phyloP scores from a whole-genome alignment of 2,797 vertebrate genomes.

The Helostoma temminkii region DNA sequence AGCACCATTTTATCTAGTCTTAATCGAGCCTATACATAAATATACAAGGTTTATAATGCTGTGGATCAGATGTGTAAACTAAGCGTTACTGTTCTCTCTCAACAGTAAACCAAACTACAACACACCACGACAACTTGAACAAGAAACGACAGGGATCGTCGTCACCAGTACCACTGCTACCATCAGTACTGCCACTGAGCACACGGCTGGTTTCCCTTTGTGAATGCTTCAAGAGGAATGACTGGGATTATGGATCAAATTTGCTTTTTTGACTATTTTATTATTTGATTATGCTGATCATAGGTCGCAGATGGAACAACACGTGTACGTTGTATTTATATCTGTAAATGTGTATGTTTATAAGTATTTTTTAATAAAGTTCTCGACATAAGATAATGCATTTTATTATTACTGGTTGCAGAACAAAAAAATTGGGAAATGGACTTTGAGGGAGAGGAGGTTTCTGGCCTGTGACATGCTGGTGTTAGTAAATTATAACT shows the following conservation, averaged over 20 bases:
- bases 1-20: too few species aligned
- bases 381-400: not conserved
- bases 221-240: conserved; percentile 39
- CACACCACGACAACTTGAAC: conserved; percentile 29
- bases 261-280: not conserved
- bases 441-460: too few species aligned
- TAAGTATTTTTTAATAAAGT: conserved; percentile 56
- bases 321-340: conserved; percentile 8
- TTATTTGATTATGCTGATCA: not conserved
- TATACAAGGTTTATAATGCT: too few species aligned
- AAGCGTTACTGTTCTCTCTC: not conserved
- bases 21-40: too few species aligned
- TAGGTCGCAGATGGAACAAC: not conserved
- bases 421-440: too few species aligned
- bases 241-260: not conserved
- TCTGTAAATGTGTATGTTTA: conserved; percentile 33
- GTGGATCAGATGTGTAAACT: not conserved
- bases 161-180: not conserved
- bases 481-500: too few species aligned
- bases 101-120: conserved; percentile 36
- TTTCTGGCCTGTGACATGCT: too few species aligned
- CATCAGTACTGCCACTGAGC: not conserved
- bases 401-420: not conserved
- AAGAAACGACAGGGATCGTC: not conserved
- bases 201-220: not conserved